These are phyloP conservation scores for Eupeodes latifasciatus DNA, from an alignment of 2,888 invertebrate species.

Conservation along the genomic window DNA sequence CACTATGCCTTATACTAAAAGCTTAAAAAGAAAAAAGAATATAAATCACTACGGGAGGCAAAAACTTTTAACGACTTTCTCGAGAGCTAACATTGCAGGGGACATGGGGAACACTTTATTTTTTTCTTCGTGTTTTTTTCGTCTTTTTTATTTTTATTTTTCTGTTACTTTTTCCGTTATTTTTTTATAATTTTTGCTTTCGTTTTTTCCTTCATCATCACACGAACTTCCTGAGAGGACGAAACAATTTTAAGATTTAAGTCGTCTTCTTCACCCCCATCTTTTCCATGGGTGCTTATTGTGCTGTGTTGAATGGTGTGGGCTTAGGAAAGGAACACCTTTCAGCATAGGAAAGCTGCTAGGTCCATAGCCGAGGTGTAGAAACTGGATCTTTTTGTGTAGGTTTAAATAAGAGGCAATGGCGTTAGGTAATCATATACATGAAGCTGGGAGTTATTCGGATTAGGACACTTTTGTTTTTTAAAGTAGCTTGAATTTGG, in stretches of 20 bases:
- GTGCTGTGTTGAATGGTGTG: constrained; percentile 50
- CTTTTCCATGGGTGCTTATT: constrained; percentile 32
- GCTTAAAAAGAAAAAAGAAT: constrained; percentile 54
- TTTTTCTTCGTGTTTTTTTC: constrained; percentile 1
- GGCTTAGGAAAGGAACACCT: constrained; percentile 59
- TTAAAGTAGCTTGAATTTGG: neutral
- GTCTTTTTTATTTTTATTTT: constrained; percentile 3
- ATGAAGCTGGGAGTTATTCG: too few species aligned
- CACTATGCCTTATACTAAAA: constrained; percentile 9
- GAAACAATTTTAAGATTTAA: constrained; percentile 75
- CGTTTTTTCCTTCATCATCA: constrained; percentile 28
- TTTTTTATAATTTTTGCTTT: constrained; percentile 28
- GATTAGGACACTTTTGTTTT: neutral
- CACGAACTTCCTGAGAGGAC: constrained; percentile 52
- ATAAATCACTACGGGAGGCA: constrained; percentile 75
- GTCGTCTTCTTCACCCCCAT: constrained; percentile 60
- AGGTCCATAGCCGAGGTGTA: neutral
- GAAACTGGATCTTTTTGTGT: neutral
- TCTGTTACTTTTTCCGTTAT: constrained; percentile 19
- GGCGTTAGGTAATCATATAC: too few species aligned
- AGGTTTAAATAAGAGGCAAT: too few species aligned
- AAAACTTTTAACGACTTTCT: constrained; percentile 76
- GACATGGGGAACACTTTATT: constrained; percentile 62
- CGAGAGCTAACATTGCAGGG: constrained; percentile 67
- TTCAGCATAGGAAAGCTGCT: constrained; percentile 35